Conservation (phyloP, 2,888 invertebrate species). For the Periphyllus acericola region DNA sequence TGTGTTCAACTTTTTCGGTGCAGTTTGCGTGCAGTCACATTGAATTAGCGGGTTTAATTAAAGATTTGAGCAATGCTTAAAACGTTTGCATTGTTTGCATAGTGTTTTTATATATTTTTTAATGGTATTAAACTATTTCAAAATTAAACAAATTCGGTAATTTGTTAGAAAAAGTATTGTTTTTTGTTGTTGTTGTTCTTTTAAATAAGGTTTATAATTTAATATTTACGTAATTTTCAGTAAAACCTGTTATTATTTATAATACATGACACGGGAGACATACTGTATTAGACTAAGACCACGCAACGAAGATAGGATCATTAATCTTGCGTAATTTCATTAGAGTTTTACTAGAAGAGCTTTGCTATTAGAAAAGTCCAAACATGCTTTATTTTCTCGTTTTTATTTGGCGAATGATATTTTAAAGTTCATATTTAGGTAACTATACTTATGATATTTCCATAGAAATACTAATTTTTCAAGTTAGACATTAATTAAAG, state of each 20-base stretch:
- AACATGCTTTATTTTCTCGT: constrained; percentile 4
- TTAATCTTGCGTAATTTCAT: constrained; percentile 23
- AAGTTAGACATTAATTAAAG: background rate
- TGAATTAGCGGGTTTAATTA: background rate
- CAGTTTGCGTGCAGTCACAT: background rate
- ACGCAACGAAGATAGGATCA: background rate
- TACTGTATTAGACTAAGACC: constrained; percentile 17
- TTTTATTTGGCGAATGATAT: background rate
- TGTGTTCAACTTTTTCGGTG: background rate
- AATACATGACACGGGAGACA: background rate
- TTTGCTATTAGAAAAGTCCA: background rate
- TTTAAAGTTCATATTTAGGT: background rate
- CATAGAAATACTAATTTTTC: background rate
- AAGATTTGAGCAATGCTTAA: too few species aligned
- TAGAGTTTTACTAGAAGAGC: background rate
- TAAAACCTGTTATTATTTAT: constrained; percentile 17
- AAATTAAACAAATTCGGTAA: background rate
- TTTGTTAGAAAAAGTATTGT: background rate
- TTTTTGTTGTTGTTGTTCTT: background rate
- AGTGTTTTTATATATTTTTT: background rate
- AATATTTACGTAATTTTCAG: background rate
- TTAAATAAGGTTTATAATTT: background rate
- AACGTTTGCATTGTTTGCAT: too few species aligned
- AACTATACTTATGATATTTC: background rate
- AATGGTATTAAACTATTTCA: background rate